Percentiles rank a stretch among this genome's conserved stretches.
Conservation (phyloP, 1,140 invertebrate genomes). For the Adelges cooleyi region DNA sequence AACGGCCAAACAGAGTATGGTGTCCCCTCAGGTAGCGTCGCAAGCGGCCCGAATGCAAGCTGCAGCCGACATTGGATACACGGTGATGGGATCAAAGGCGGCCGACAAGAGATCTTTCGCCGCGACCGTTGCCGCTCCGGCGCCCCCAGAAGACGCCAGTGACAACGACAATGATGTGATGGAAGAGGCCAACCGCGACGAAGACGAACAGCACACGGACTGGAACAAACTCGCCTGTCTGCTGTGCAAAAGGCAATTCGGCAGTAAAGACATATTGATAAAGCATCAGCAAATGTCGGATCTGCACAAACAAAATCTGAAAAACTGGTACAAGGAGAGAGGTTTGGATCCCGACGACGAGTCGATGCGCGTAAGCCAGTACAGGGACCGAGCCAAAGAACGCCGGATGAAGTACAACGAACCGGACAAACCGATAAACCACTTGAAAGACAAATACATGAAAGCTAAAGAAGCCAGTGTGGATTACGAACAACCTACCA, state of each 20-base stretch:
- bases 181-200: conserved; percentile 60
- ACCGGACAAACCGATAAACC: conserved; percentile 62
- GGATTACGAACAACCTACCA: conserved; percentile 51
- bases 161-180: conserved; percentile 47
- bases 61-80: conserved; percentile 81
- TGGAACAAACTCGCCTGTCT: conserved; percentile 85
- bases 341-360: conserved; percentile 46
- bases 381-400: conserved; percentile 93
- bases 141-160: background rate
- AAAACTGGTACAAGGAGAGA: conserved; percentile 48
- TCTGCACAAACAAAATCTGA: conserved; percentile 88
- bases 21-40: conserved; percentile 42
- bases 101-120: background rate
- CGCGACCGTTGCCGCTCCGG: conserved; percentile 11
- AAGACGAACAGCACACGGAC: conserved; percentile 55
- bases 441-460: conserved; percentile 54
- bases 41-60: conserved; percentile 41
- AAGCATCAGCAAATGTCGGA: conserved; percentile 91
- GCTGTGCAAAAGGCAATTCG: conserved; percentile 89
- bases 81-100: conserved; percentile 42
- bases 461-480: conserved; percentile 45
- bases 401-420: conserved; percentile 87
- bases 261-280: conserved; percentile 71
- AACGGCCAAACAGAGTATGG: conserved; percentile 53
- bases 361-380: conserved; percentile 46